A percentile compares a stretch with the other conserved stretches of the same genome.
These are phyloP conservation scores for Cryptocephalus primarius DNA, from an alignment of 2,888 invertebrate species.

Conservation along the genomic window DNA sequence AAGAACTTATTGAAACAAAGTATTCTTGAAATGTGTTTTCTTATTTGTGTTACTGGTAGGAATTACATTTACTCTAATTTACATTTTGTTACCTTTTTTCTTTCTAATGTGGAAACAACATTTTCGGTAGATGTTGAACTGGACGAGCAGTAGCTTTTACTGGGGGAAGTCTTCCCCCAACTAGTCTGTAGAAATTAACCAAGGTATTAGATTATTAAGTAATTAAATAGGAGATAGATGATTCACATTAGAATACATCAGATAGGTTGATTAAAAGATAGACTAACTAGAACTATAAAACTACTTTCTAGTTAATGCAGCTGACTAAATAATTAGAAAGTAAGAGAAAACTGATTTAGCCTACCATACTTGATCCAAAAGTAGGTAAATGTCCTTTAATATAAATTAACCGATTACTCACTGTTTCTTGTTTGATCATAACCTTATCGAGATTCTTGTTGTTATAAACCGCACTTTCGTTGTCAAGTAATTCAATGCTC, in stretches of 20 bases:
- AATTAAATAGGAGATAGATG: conserved; percentile 3
- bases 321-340: too few relatives aligned
- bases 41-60: too few relatives aligned
- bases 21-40: too few relatives aligned
- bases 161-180: conserved; percentile 51
- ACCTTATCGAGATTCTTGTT: conserved; percentile 68
- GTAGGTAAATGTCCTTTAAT: too few relatives aligned
- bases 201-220: conserved; percentile 10
- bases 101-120: conserved; percentile 47
- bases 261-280: conserved; percentile 1
- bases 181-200: conserved; percentile 34
- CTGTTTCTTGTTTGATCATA: conserved; percentile 73
- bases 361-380: too few relatives aligned
- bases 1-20: too few relatives aligned
- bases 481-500: conserved; percentile 53
- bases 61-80: too few relatives aligned
- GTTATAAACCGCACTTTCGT: conserved; percentile 55
- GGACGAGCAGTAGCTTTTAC: conserved; percentile 51
- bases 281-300: not conserved
- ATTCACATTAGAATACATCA: conserved; percentile 1
- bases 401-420: conserved; percentile 36
- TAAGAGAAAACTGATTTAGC: too few relatives aligned
- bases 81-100: conserved; percentile 26
- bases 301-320: not conserved
- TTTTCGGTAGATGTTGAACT: conserved; percentile 55